Evolutionary conservation across 2,113 vertebrate species (phyloP).

Genomic region (Micromys minutus): DNA sequence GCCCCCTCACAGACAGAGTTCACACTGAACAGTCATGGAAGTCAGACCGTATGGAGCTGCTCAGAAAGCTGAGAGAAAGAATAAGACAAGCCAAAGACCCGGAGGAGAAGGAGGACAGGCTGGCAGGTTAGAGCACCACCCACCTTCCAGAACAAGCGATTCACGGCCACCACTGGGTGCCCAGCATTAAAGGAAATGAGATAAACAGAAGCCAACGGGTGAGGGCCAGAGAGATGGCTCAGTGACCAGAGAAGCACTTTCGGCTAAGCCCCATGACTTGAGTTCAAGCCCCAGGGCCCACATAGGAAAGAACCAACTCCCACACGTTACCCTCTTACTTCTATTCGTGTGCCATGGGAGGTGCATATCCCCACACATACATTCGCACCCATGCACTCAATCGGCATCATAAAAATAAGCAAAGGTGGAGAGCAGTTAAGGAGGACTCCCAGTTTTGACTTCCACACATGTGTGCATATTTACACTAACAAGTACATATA

Average conservation of each 20-base stretch:
- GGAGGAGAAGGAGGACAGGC: background rate
- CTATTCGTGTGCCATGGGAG: background rate
- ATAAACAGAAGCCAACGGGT: background rate
- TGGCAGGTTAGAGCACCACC: background rate
- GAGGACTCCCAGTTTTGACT: background rate
- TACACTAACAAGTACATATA: background rate
- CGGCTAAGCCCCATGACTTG: background rate
- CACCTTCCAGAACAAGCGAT: background rate
- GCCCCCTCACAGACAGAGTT: background rate
- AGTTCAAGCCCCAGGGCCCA: background rate
- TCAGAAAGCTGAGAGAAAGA: background rate
- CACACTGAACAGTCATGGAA: background rate
- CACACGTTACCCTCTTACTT: background rate
- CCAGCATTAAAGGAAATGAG: background rate
- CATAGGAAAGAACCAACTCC: background rate
- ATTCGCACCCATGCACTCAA: background rate
- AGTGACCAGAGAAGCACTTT: background rate
- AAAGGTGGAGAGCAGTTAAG: background rate
- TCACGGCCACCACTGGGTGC: background rate
- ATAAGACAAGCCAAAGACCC: background rate
- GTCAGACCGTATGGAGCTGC: background rate
- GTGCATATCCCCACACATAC: background rate
- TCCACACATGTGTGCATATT: background rate
- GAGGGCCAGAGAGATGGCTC: background rate
- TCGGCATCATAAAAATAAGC: background rate